These are phyloP conservation scores for Vultur gryphus DNA, from an alignment of 2,797 vertebrate genomes.

Conservation along the genomic window DNA sequence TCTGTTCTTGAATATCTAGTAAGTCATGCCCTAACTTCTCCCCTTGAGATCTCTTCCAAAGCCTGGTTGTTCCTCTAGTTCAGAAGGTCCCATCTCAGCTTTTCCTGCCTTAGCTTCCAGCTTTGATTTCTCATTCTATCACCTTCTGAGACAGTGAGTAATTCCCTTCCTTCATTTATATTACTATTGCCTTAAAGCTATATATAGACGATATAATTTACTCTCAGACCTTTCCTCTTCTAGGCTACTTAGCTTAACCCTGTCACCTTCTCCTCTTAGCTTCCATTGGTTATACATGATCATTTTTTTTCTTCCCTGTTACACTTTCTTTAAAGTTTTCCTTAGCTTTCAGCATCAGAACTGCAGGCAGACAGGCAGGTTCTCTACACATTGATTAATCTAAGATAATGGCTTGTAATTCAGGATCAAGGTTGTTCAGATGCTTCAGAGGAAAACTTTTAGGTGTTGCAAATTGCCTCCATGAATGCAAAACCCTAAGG, in stretches of 20 bases:
- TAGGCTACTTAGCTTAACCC: not conserved
- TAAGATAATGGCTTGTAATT: not conserved
- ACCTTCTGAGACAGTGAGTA: not conserved
- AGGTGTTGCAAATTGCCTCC: not conserved
- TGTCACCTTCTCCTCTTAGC: not conserved
- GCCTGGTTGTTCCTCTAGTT: not conserved
- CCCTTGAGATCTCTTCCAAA: not conserved
- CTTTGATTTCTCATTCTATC: not conserved
- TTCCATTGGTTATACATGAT: not conserved
- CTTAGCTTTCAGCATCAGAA: not conserved
- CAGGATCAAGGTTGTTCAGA: not conserved
- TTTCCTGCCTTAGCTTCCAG: not conserved
- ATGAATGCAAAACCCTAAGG: not conserved
- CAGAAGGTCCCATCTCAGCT: not conserved
- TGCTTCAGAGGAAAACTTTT: not conserved
- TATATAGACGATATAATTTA: not conserved
- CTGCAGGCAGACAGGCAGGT: not conserved
- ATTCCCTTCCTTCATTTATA: not conserved
- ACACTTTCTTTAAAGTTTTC: not conserved
- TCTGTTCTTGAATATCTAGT: not conserved
- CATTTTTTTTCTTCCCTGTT: not conserved
- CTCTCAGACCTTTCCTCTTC: not conserved
- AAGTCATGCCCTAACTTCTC: not conserved
- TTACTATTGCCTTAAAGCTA: not conserved
- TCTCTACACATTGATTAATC: not conserved